phyloP scores from a whole-genome alignment of 2,113 vertebrate species.

The Malurus elegans region DNA sequence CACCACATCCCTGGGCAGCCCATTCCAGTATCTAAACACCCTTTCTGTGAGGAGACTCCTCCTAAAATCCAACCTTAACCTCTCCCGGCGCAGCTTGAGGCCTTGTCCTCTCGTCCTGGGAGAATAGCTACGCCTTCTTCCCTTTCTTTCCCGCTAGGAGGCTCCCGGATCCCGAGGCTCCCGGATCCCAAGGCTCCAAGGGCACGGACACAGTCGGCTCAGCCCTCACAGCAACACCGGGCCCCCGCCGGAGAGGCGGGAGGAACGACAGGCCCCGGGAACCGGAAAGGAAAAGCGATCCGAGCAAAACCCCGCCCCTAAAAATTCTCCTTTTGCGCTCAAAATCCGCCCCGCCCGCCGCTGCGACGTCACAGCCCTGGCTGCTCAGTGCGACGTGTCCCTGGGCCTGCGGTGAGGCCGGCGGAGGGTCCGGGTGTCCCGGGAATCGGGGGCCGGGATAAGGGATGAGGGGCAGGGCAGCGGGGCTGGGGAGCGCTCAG shows the following conservation, averaged over 20 bases:
- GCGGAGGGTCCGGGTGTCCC: accelerated
- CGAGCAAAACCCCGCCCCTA: background rate
- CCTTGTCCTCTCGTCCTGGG: background rate
- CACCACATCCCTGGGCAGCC: background rate
- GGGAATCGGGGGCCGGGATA: background rate
- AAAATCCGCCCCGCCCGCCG: background rate
- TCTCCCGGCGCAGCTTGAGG: accelerated
- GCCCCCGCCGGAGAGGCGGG: no score
- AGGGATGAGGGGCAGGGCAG: background rate
- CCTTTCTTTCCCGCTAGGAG: background rate
- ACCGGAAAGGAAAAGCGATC: background rate
- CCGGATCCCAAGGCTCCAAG: background rate
- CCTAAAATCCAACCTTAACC: background rate
- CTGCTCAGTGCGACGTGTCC: background rate
- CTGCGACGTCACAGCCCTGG: accelerated
- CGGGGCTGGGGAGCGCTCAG: no score
- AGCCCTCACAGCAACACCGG: accelerated
- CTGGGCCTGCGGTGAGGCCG: background rate
- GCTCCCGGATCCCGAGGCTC: no score
- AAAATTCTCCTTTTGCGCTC: background rate
- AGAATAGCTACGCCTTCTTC: accelerated
- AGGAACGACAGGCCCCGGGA: background rate
- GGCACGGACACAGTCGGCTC: accelerated
- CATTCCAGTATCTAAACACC: background rate
- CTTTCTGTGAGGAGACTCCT: background rate